Evolutionary conservation across 2,113 vertebrate species (phyloP).

Genomic region (Pipra filicauda): DNA sequence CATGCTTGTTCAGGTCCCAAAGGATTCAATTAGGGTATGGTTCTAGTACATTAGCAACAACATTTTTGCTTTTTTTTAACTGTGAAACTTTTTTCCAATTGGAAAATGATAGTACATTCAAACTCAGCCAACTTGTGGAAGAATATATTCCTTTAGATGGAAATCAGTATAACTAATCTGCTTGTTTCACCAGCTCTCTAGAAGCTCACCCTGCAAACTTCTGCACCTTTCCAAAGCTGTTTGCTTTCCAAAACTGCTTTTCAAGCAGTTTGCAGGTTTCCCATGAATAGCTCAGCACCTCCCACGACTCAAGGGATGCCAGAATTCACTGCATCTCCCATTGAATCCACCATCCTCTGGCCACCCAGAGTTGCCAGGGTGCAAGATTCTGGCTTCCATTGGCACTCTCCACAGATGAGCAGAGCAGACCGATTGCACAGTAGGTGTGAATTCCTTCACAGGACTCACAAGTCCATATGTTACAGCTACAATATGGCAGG

Average conservation of each 20-base stretch:
- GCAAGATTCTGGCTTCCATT: not conserved
- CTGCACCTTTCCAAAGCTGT: not conserved
- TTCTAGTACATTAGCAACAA: not conserved
- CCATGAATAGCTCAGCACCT: not conserved
- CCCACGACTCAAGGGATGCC: accelerated
- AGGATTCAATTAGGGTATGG: not conserved
- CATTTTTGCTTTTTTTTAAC: not conserved
- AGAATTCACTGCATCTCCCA: not conserved
- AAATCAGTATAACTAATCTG: not conserved
- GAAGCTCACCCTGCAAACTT: not conserved
- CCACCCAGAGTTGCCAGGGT: not conserved
- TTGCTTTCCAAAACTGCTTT: not conserved
- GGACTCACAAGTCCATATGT: not conserved
- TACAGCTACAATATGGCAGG: not conserved
- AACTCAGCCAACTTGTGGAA: not conserved
- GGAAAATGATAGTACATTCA: not conserved
- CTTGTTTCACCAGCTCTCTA: not conserved
- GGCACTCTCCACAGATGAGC: not conserved
- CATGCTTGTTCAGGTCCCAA: not conserved
- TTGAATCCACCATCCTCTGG: not conserved
- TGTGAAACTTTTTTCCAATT: not conserved
- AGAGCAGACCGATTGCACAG: not conserved
- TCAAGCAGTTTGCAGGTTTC: not conserved
- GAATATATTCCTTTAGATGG: not conserved
- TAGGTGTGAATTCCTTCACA: not conserved